These are phyloP conservation scores for Calidris pugnax DNA, from an alignment of 2,113 vertebrate genomes.

Conservation along the genomic window DNA sequence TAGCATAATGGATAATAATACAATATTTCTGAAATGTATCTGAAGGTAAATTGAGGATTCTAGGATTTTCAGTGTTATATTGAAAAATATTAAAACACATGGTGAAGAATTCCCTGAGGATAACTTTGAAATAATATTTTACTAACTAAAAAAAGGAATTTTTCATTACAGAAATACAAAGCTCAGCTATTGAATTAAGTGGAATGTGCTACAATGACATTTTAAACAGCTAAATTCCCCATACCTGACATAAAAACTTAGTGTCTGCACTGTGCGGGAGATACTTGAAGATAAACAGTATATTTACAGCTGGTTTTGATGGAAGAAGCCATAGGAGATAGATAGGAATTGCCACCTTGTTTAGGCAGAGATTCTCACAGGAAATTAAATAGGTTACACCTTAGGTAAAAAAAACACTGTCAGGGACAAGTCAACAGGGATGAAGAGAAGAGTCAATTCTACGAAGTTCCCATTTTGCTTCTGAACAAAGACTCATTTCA, in stretches of 20 bases:
- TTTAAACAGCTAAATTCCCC: not conserved
- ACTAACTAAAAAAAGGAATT: not conserved
- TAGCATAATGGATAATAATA: not conserved
- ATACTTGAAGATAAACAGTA: not conserved
- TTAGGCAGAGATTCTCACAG: not conserved
- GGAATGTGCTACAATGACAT: not conserved
- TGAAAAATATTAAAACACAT: constrained; percentile 19
- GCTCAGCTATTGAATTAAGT: constrained; percentile 5
- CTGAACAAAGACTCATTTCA: not conserved
- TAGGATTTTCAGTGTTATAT: constrained; percentile 21
- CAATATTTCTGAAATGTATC: not conserved
- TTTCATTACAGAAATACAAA: constrained; percentile 4
- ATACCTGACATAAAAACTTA: not conserved
- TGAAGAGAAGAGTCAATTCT: not conserved
- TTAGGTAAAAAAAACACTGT: not conserved
- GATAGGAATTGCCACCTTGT: not conserved
- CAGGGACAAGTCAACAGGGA: not conserved
- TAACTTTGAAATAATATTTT: constrained; percentile 2
- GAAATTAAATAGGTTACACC: not conserved
- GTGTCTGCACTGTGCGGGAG: not conserved
- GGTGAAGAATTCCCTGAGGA: not conserved
- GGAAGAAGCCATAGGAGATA: not conserved
- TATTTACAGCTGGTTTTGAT: constrained; percentile 29
- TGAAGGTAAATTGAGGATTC: not conserved
- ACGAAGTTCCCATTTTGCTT: not conserved